A percentile compares a stretch with the other conserved stretches of the same genome.
phyloP scores from a whole-genome alignment of 2,113 vertebrate species.

The Oostethus manadensis region DNA sequence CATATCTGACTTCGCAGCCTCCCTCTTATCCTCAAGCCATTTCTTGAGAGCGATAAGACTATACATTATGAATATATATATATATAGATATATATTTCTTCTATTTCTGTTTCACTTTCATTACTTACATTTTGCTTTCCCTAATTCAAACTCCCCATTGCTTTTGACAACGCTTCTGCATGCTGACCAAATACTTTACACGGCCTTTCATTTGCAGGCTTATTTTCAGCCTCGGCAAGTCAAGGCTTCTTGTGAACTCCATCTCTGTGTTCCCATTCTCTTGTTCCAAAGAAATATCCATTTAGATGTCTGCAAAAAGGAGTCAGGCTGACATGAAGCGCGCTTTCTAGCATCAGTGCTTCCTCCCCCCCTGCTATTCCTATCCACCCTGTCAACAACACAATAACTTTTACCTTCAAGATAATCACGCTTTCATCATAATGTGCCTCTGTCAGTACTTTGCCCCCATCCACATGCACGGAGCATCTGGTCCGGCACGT shows the following conservation, averaged over 20 bases:
- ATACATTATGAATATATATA: background rate
- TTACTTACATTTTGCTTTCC: conserved; percentile 42
- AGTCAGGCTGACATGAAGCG: conserved; percentile 16
- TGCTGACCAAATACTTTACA: conserved; percentile 15
- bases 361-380: background rate
- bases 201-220: conserved; percentile 23
- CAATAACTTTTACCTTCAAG: conserved; percentile 1
- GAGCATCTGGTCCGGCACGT: background rate
- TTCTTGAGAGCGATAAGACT: conserved; percentile 29
- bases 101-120: conserved; percentile 35
- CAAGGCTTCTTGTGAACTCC: conserved; percentile 18
- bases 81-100: background rate
- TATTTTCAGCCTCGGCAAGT: conserved; percentile 20
- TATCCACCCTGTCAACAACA: background rate
- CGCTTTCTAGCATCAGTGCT: conserved; percentile 9
- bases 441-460: conserved; percentile 8
- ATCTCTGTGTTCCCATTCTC: conserved; percentile 15
- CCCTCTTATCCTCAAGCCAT: conserved; percentile 30
- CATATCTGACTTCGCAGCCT: conserved; percentile 30
- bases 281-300: conserved; percentile 25
- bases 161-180: conserved; percentile 22
- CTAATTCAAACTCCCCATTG: conserved; percentile 29
- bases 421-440: conserved; percentile 20
- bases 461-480: background rate
- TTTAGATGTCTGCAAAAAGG: conserved; percentile 30